phyloP scores from a whole-genome alignment of 2,113 vertebrate genomes.

The Xenopus borealis region DNA sequence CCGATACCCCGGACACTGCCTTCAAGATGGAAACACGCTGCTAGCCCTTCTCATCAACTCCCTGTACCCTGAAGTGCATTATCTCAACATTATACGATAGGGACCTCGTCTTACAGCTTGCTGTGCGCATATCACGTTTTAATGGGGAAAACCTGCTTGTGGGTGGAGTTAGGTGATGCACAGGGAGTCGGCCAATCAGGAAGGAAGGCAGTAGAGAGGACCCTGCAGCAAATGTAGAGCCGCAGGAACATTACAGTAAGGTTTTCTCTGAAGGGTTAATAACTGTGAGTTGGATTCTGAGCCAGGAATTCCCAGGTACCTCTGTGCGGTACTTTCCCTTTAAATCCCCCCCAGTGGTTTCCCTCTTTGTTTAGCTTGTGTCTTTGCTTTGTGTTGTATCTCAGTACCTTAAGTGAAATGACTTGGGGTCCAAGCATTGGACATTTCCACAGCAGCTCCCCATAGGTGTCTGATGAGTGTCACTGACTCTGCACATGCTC shows the following conservation, averaged over 20 bases:
- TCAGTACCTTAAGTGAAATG: too few relatives aligned
- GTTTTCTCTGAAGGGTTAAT: neutral
- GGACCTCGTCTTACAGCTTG: constrained; percentile 39
- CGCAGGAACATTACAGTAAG: neutral
- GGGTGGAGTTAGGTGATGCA: neutral
- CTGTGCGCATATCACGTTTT: constrained; percentile 10
- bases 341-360: neutral
- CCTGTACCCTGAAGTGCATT: constrained; percentile 87
- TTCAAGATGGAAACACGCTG: constrained; percentile 80
- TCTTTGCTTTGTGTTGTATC: neutral
- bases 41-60: constrained; percentile 83
- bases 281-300: neutral
- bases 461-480: too few relatives aligned
- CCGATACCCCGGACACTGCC: constrained; percentile 82
- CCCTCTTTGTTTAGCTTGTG: neutral
- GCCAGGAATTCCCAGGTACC: neutral
- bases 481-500: too few relatives aligned
- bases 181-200: neutral
- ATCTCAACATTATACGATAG: constrained; percentile 86
- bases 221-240: too few relatives aligned
- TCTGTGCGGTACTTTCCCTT: neutral
- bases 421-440: too few relatives aligned
- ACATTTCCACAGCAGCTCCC: too few relatives aligned
- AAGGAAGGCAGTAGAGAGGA: neutral
- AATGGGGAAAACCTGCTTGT: neutral